Evolutionary conservation across 1,140 invertebrate species (phyloP).

Genomic region (Drosophila jambulina): DNA sequence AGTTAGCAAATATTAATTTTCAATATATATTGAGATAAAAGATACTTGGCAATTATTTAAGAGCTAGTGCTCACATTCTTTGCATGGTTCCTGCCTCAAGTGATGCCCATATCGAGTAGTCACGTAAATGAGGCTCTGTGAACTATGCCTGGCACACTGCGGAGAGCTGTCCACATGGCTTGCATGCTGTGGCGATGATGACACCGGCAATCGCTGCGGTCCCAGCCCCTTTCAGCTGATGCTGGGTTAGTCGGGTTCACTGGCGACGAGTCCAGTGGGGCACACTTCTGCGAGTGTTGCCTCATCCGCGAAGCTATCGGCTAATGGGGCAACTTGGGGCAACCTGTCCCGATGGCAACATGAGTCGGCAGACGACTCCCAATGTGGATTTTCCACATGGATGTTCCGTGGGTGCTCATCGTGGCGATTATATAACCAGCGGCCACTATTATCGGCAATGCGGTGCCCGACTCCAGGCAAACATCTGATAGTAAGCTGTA

Average conservation of each 20-base stretch:
- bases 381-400: constrained; percentile 2
- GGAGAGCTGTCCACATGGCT: neutral
- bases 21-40: no score
- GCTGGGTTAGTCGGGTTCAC: constrained; percentile 16
- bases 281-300: constrained; percentile 31
- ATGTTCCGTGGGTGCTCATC: constrained; percentile 16
- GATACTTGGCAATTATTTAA: neutral
- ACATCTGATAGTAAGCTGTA: constrained; percentile 12
- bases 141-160: neutral
- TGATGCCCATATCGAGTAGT: neutral
- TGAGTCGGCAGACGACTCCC: constrained; percentile 14
- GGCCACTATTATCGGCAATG: constrained; percentile 8
- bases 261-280: neutral
- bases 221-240: constrained; percentile 3
- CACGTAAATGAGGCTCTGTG: neutral
- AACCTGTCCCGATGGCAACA: constrained; percentile 14
- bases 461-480: constrained; percentile 6
- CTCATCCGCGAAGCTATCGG: constrained; percentile 19
- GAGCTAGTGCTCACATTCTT: neutral
- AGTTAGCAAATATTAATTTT: no score
- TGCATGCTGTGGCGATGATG: constrained; percentile 1
- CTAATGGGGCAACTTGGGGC: constrained; percentile 30
- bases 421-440: constrained; percentile 18
- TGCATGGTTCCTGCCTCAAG: constrained; percentile 1
- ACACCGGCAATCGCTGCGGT: constrained; percentile 1